These are phyloP conservation scores for Anthoscopus minutus DNA, from an alignment of 2,113 vertebrate genomes.

Conservation along the genomic window DNA sequence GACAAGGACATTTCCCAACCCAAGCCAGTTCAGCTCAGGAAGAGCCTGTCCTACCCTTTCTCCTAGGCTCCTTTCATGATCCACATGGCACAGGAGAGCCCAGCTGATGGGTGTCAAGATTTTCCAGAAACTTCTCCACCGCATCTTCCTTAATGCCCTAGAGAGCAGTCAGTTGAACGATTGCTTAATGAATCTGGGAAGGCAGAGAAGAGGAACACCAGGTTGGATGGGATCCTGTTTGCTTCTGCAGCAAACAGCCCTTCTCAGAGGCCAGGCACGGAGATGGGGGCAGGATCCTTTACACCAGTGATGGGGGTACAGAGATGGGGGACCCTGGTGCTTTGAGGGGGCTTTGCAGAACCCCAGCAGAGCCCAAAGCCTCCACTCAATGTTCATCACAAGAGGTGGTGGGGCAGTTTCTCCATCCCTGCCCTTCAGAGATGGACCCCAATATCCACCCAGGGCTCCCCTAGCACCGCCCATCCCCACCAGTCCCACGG, in stretches of 20 bases:
- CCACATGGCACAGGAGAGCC: background rate
- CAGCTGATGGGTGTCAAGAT: background rate
- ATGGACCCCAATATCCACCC: rapidly evolving
- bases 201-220: background rate
- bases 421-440: background rate
- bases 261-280: background rate
- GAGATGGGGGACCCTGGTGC: background rate
- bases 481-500: rapidly evolving
- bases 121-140: background rate
- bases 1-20: background rate
- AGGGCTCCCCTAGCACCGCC: rapidly evolving
- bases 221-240: background rate
- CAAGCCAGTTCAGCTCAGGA: background rate
- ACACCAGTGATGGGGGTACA: background rate
- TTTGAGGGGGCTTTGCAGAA: background rate
- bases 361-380: background rate
- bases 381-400: background rate
- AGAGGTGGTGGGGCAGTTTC: background rate
- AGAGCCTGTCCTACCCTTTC: background rate
- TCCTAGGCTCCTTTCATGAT: background rate
- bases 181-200: background rate
- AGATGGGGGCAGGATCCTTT: background rate
- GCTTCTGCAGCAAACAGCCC: background rate
- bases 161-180: background rate
- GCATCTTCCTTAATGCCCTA: background rate